Evolutionary conservation across 2,888 invertebrate species (phyloP).

Genomic region (Mayetiola destructor): DNA sequence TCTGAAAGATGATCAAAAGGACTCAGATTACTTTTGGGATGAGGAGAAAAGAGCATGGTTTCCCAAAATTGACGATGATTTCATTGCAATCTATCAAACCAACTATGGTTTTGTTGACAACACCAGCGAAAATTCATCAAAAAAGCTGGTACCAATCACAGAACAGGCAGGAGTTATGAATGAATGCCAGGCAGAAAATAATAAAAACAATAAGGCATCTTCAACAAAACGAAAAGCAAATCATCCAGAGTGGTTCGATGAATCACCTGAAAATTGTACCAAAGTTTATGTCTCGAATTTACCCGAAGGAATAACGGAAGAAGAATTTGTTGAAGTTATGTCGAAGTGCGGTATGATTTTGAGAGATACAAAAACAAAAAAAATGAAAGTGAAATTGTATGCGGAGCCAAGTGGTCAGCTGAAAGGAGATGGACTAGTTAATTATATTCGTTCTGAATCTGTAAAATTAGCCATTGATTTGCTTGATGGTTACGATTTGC

Average conservation of each 20-base stretch:
- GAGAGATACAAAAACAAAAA: conserved; percentile 63
- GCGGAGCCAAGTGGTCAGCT: conserved; percentile 61
- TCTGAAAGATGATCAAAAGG: conserved; percentile 63
- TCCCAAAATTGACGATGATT: conserved; percentile 92
- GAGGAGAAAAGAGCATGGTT: conserved; percentile 84
- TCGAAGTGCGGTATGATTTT: conserved; percentile 91
- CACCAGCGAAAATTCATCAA: conserved; percentile 25
- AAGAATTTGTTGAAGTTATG: conserved; percentile 85
- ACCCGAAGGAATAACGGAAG: conserved; percentile 74
- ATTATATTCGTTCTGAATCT: conserved; percentile 77
- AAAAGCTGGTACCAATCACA: conserved; percentile 20
- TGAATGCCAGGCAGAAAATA: conserved; percentile 28
- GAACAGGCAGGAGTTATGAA: conserved; percentile 22
- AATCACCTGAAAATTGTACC: conserved; percentile 74
- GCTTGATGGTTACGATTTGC: conserved; percentile 71
- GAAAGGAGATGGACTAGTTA: conserved; percentile 94
- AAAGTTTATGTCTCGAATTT: conserved; percentile 93
- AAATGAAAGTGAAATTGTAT: conserved; percentile 86
- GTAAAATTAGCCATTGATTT: conserved; percentile 83
- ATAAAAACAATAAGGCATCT: conserved; percentile 25
- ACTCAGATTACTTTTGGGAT: conserved; percentile 88
- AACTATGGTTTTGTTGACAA: conserved; percentile 75
- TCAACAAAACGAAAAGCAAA: conserved; percentile 38
- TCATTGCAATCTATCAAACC: conserved; percentile 91
- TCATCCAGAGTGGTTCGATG: conserved; percentile 75